These are phyloP conservation scores for Danionella cerebrum DNA, from an alignment of 2,113 vertebrate genomes.

Conservation along the genomic window DNA sequence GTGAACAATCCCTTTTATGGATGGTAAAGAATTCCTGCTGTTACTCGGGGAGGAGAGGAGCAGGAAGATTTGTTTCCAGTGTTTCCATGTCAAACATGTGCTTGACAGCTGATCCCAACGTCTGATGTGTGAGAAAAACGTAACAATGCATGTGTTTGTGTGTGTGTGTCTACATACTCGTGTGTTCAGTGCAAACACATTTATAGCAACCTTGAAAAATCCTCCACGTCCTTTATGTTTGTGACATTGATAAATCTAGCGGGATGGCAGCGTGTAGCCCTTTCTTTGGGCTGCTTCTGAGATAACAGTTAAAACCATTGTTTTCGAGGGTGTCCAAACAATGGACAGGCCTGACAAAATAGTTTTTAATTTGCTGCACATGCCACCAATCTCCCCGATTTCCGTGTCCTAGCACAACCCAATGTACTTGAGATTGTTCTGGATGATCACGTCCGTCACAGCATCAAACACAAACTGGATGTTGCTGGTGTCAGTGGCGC, in stretches of 20 bases:
- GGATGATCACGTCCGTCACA: conserved; percentile 98
- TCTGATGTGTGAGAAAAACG: conserved; percentile 55
- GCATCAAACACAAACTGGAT: conserved; percentile 99
- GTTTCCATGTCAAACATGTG: conserved; percentile 57
- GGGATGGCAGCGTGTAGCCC: conserved; percentile 47
- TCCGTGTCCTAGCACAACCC: conserved; percentile 85
- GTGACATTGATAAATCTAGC: conserved; percentile 44
- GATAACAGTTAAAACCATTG: not conserved
- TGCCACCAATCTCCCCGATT: not conserved
- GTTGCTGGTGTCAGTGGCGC: conserved; percentile 85
- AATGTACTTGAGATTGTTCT: conserved; percentile 99
- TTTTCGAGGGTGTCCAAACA: conserved; percentile 35
- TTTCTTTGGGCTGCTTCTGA: conserved; percentile 17
- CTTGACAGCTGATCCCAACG: conserved; percentile 47
- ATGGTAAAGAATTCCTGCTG: conserved; percentile 33
- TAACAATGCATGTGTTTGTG: conserved; percentile 31
- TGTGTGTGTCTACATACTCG: conserved; percentile 56
- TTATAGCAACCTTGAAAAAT: conserved; percentile 46
- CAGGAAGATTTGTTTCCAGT: conserved; percentile 44
- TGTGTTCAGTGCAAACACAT: conserved; percentile 70
- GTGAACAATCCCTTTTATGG: conserved; percentile 4
- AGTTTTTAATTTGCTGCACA: not conserved
- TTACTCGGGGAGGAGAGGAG: conserved; percentile 23
- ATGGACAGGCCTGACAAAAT: conserved; percentile 23
- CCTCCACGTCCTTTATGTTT: conserved; percentile 40